phyloP scores from a whole-genome alignment of 92 coral and sea anemone genomes.

The Phenganax subtilis region DNA sequence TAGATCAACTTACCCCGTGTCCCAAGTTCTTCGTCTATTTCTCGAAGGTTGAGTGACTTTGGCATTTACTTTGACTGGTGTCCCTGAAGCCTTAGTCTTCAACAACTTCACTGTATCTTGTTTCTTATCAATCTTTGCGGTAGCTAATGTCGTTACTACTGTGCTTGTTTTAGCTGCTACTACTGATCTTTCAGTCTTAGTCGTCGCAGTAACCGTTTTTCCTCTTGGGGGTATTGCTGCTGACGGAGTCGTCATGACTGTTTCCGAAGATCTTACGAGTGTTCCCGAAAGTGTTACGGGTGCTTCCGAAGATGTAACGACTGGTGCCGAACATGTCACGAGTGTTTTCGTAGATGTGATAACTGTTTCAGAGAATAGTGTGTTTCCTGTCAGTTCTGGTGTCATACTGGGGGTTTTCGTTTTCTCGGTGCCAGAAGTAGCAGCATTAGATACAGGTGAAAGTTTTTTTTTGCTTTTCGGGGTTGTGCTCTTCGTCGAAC shows the following conservation, averaged over 20 bases:
- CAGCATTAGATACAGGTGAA: too few species aligned
- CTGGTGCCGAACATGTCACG: too few species aligned
- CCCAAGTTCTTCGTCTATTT: conserved; percentile 63
- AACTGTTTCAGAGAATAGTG: too few species aligned
- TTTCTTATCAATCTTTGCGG: background rate
- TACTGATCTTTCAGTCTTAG: background rate
- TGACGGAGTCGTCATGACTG: background rate
- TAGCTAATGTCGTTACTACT: background rate
- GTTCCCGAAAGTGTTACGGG: background rate
- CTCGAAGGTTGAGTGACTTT: conserved; percentile 14
- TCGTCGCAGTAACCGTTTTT: background rate
- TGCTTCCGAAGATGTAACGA: too few species aligned
- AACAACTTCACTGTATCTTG: background rate
- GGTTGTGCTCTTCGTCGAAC: background rate
- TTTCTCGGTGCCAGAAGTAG: too few species aligned
- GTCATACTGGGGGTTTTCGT: too few species aligned
- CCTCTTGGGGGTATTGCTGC: background rate
- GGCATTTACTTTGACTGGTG: background rate
- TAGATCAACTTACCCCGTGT: conserved; percentile 47
- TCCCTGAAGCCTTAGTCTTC: background rate
- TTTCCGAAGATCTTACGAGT: background rate
- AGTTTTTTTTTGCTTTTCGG: background rate
- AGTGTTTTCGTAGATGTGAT: too few species aligned
- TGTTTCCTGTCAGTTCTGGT: too few species aligned
- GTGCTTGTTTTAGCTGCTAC: background rate